Conservation (phyloP, 2,113 vertebrate genomes). For the Engystomops pustulosus region DNA sequence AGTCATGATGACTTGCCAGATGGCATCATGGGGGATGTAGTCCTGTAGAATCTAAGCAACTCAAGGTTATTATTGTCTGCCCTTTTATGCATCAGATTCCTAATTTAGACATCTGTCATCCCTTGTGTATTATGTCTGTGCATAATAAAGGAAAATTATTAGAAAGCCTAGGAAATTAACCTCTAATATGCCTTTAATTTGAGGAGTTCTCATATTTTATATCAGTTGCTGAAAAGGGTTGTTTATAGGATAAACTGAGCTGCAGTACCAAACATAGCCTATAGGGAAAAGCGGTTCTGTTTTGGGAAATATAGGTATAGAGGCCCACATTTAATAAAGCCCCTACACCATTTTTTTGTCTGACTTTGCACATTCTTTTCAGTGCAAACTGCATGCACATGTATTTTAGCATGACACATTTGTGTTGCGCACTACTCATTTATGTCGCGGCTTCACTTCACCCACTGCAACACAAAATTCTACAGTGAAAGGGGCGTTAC, state of each 20-base stretch:
- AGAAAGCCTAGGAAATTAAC: neutral
- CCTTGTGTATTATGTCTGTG: neutral
- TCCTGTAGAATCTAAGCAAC: neutral
- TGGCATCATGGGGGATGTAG: conserved; percentile 25
- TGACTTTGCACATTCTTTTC: too few relatives aligned
- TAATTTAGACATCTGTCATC: conserved; percentile 21
- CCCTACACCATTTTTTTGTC: too few relatives aligned
- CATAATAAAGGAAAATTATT: neutral
- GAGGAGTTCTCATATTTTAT: neutral
- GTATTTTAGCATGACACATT: too few relatives aligned
- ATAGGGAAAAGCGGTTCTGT: neutral
- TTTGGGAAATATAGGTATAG: too few relatives aligned
- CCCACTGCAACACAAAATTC: too few relatives aligned
- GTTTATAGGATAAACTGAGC: neutral
- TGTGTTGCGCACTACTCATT: too few relatives aligned
- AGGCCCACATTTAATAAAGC: too few relatives aligned
- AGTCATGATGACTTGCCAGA: neutral
- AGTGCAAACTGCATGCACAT: too few relatives aligned
- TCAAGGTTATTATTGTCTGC: conserved; percentile 5
- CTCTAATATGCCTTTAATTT: neutral
- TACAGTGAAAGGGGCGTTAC: too few relatives aligned
- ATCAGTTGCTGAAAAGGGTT: neutral
- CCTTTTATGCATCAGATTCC: neutral
- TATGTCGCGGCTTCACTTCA: too few relatives aligned
- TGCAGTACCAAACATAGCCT: neutral